Conservation (phyloP, 2,888 invertebrate species). For the Mantis religiosa region DNA sequence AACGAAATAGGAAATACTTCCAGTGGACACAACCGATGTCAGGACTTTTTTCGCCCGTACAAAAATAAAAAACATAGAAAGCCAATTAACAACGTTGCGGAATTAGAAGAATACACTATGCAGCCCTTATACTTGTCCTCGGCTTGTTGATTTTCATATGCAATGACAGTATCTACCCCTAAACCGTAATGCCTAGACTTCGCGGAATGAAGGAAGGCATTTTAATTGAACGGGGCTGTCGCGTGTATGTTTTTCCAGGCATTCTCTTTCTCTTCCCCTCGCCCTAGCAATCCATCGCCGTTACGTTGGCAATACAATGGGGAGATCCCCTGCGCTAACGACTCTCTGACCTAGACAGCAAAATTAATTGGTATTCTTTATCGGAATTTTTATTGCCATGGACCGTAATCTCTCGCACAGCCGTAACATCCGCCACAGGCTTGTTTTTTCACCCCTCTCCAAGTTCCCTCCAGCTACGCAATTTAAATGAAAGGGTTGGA, state of each 20-base stretch:
- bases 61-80: background rate
- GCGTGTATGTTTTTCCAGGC: slow-evolving; percentile 6
- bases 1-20: background rate
- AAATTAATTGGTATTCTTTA: slow-evolving; percentile 28
- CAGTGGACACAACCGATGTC: background rate
- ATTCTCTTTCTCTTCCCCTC: background rate
- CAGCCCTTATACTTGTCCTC: background rate
- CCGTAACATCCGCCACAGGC: background rate
- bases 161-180: background rate
- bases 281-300: slow-evolving; percentile 3
- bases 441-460: background rate
- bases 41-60: background rate
- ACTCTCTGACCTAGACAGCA: slow-evolving; percentile 13
- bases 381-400: slow-evolving; percentile 24
- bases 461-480: background rate
- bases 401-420: background rate
- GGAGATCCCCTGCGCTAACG: slow-evolving; percentile 2
- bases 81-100: background rate
- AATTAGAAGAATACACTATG: background rate
- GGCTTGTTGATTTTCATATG: background rate
- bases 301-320: slow-evolving; percentile 22
- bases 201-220: slow-evolving; percentile 25
- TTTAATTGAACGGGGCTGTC: slow-evolving; percentile 26
- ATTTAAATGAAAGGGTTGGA: background rate
- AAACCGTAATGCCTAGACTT: background rate